These are phyloP conservation scores for Iguana delicatissima DNA, from an alignment of 2,797 vertebrate genomes.

Conservation along the genomic window DNA sequence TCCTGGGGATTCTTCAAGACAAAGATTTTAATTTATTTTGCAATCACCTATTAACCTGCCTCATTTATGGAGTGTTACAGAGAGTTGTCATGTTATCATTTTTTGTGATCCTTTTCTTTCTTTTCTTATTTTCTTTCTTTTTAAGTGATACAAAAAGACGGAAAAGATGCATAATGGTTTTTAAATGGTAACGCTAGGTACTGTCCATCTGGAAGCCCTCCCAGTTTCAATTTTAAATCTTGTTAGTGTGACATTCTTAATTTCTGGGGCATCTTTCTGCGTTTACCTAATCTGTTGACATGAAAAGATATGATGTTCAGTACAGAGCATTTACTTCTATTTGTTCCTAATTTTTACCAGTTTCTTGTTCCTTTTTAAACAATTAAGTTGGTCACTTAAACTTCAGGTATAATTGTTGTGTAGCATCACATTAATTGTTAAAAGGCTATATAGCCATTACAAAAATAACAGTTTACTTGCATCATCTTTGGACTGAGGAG, in stretches of 20 bases:
- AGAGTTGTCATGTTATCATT: background rate
- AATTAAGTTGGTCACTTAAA: background rate
- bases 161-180: background rate
- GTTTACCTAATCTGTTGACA: background rate
- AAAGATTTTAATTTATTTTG: background rate
- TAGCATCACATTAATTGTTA: background rate
- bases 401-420: background rate
- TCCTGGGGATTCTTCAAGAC: background rate
- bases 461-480: background rate
- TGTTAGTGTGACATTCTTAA: background rate
- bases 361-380: background rate
- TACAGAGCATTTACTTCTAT: slow-evolving; percentile 3
- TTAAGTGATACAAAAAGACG: background rate
- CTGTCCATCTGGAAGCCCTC: background rate
- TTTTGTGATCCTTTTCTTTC: background rate
- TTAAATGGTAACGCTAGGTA: background rate
- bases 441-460: background rate
- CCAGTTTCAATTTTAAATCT: background rate
- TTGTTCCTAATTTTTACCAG: background rate
- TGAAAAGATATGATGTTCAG: background rate
- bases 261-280: background rate
- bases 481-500: background rate
- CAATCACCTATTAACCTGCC: background rate
- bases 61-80: background rate
- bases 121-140: background rate